These are phyloP conservation scores for Drosophila histrio DNA, from an alignment of 2,888 invertebrate genomes.

Conservation along the genomic window DNA sequence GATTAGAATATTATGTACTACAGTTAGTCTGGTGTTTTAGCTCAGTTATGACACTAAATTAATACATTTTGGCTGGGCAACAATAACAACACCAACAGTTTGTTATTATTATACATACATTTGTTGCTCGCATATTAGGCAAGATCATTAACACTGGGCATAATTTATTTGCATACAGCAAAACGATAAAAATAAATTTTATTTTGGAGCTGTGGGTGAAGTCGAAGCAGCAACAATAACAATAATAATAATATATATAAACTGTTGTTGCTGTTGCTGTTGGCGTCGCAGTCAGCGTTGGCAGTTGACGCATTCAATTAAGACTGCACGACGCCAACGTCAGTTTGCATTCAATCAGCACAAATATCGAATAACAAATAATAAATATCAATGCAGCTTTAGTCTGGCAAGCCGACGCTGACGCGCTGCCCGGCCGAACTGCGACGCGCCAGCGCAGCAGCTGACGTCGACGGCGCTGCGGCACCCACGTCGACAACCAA, in stretches of 20 bases:
- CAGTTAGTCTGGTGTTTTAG: slow-evolving; percentile 35
- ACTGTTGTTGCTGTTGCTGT: slow-evolving; percentile 18
- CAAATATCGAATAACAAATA: slow-evolving; percentile 29
- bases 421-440: slow-evolving; percentile 80
- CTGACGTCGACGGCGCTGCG: slow-evolving; percentile 51
- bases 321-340: slow-evolving; percentile 34
- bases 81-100: slow-evolving; percentile 17
- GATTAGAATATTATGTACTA: slow-evolving; percentile 51
- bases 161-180: slow-evolving; percentile 28
- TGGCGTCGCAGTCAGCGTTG: slow-evolving; percentile 4
- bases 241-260: not conserved
- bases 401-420: slow-evolving; percentile 83
- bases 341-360: slow-evolving; percentile 54
- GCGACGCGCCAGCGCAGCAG: slow-evolving; percentile 63
- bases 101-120: slow-evolving; percentile 19
- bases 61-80: slow-evolving; percentile 58
- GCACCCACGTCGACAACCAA: slow-evolving; percentile 75
- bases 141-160: slow-evolving; percentile 66
- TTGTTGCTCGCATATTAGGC: slow-evolving; percentile 52
- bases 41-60: slow-evolving; percentile 60
- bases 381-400: slow-evolving; percentile 34
- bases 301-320: slow-evolving; percentile 39
- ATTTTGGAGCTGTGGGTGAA: slow-evolving; percentile 45
- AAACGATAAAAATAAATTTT: slow-evolving; percentile 9
- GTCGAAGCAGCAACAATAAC: slow-evolving; percentile 12